phyloP scores from a whole-genome alignment of 2,888 invertebrate genomes.

The Cremastobaeus sp. region DNA sequence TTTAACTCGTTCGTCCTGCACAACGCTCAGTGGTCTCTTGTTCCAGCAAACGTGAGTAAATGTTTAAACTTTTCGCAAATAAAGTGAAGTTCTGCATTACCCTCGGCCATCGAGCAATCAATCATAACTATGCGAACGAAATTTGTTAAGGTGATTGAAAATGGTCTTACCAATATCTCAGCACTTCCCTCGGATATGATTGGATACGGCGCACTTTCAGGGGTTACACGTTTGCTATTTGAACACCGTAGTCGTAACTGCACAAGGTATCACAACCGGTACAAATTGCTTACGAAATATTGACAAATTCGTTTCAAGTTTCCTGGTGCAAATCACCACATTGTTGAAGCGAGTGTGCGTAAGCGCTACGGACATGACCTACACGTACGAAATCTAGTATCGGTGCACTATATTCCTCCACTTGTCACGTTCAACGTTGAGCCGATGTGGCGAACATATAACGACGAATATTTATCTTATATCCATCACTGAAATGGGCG shows the following conservation, averaged over 20 bases:
- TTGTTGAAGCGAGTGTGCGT: constrained; percentile 12
- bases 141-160: too few relatives aligned
- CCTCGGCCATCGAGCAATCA: too few relatives aligned
- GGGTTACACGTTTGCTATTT: constrained; percentile 34
- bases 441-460: neutral
- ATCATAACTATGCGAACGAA: too few relatives aligned
- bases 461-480: constrained; percentile 23
- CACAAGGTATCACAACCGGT: constrained; percentile 19
- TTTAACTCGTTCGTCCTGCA: too few relatives aligned
- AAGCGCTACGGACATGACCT: constrained; percentile 32
- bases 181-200: constrained; percentile 1
- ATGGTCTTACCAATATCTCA: constrained; percentile 27
- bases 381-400: constrained; percentile 7
- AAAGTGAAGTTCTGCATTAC: too few relatives aligned
- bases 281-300: constrained; percentile 21
- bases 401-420: constrained; percentile 17
- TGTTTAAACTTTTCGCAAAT: too few relatives aligned
- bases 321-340: constrained; percentile 13
- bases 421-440: constrained; percentile 15
- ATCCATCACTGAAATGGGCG: constrained; percentile 23
- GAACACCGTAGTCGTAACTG: constrained; percentile 9
- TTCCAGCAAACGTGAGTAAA: too few relatives aligned
- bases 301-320: constrained; percentile 5
- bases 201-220: constrained; percentile 22
- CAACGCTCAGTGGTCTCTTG: too few relatives aligned